phyloP scores from a whole-genome alignment of 1,140 invertebrate genomes.

The Drosophila pandora region DNA sequence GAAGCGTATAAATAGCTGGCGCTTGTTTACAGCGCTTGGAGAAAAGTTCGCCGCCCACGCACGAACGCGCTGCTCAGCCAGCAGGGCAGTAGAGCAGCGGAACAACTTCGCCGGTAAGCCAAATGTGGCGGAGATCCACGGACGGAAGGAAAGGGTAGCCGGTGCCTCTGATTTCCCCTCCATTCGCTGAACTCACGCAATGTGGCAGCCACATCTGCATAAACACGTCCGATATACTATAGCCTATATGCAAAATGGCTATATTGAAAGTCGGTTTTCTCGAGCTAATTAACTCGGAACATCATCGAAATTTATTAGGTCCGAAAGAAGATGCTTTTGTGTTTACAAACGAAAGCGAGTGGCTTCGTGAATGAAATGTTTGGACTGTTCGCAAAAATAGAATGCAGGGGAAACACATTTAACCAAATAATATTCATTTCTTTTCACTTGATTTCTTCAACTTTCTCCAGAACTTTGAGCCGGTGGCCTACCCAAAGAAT shows the following conservation, averaged over 20 bases:
- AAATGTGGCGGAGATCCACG: constrained; percentile 4
- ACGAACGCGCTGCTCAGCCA: constrained; percentile 68
- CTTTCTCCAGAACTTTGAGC: constrained; percentile 90
- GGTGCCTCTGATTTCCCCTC: constrained; percentile 30
- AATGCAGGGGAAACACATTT: constrained; percentile 13
- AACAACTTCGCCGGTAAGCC: constrained; percentile 1
- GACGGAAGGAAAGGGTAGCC: constrained; percentile 2
- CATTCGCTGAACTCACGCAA: constrained; percentile 52
- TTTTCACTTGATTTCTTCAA: constrained; percentile 42
- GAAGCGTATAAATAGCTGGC: constrained; percentile 65
- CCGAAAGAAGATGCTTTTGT: constrained; percentile 23
- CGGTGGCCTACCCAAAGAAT: constrained; percentile 88
- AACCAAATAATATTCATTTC: constrained; percentile 13
- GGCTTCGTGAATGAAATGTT: constrained; percentile 9
- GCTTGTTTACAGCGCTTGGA: constrained; percentile 55
- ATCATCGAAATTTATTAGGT: constrained; percentile 61
- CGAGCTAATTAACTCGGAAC: constrained; percentile 59
- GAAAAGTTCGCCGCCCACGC: constrained; percentile 67
- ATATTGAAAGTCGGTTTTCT: constrained; percentile 11
- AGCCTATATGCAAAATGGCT: not conserved
- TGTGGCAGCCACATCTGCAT: constrained; percentile 45
- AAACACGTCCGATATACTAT: constrained; percentile 8
- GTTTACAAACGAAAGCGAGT: constrained; percentile 20
- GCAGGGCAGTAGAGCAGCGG: constrained; percentile 19
- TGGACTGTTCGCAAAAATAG: constrained; percentile 32